Base-by-base conservation (phyloP, 2,888 invertebrate species). In the Ochropleura plecta region DNA sequence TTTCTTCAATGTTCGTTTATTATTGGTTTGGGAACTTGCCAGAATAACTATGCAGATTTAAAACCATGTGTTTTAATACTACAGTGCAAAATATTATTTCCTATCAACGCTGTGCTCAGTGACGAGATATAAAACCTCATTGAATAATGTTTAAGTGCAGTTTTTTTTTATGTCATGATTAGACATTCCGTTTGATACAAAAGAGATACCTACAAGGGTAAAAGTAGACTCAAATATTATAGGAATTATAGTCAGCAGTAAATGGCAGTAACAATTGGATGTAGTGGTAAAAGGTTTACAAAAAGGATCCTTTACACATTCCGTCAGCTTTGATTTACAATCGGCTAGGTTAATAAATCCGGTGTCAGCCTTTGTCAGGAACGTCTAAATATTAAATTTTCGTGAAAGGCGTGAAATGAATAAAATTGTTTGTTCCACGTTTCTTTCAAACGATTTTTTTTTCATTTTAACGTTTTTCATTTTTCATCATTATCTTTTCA, bases 1-100 rank as follows among this genome's bases (percentile, higher is more conserved):
- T 80, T 83, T 86, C 81, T 86, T 73, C 78, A 81, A 80, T 82
- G 83, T 81, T 64, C 76, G 86, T 86, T 86, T 87, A 88, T 86
- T 88, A 87, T 80, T 78, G 87, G 78, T 81, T 83, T 88, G 88
- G 86, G 65, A 78, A 66, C 59, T 62, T 83, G 88, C 87, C 88
- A 88, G 83, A 75, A 76, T 69, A 82, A 82, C 79, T 81, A 79
- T 74, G 76, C 68, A 78, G 77, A 86, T 87, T 83, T 85, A 64
- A 78, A 86, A 82, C 77, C 81, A 82, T 77, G 79, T 83, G 81
- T 85, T 83, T 76, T 73, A 79, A 84, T 79, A 65, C 74, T 79
- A 78, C 71, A 59, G 44, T 63, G 30, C n/a, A 63, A 79, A 76
- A 71, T 9, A 63, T 78, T 51, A 81, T 78, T 72, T 84, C 65